A percentile compares a stretch with the other conserved stretches of the same genome.
These are phyloP conservation scores for Lutraria rhynchaena DNA, from an alignment of 1,140 invertebrate species.

Conservation along the genomic window DNA sequence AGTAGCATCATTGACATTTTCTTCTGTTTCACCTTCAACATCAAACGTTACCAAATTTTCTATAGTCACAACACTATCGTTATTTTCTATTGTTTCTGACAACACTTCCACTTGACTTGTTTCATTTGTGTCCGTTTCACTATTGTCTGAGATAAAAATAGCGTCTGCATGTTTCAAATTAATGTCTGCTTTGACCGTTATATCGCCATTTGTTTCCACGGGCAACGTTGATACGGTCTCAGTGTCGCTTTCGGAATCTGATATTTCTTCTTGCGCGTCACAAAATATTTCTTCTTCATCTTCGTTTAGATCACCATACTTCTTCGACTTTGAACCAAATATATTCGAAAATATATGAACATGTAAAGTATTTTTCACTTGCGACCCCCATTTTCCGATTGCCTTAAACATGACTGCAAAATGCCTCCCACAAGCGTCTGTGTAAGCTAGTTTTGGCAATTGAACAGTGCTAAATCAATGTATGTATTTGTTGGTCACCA, in stretches of 20 bases:
- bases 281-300: constrained; percentile 43
- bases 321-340: constrained; percentile 33
- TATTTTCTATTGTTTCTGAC: background rate
- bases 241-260: constrained; percentile 1
- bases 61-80: background rate
- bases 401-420: constrained; percentile 25
- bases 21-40: background rate
- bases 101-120: background rate
- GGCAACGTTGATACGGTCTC: background rate
- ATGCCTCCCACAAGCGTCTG: too few species aligned
- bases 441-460: too few species aligned
- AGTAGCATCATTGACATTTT: background rate
- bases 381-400: constrained; percentile 14
- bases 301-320: constrained; percentile 20
- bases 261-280: constrained; percentile 32
- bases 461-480: too few species aligned
- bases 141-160: too few species aligned
- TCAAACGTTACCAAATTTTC: background rate
- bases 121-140: background rate
- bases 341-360: constrained; percentile 12
- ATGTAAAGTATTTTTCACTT: constrained; percentile 9
- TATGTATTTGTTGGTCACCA: too few species aligned
- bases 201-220: background rate
- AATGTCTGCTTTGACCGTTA: background rate
- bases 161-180: background rate